phyloP scores from a whole-genome alignment of 2,797 vertebrate species.

The Hydrolagus colliei region DNA sequence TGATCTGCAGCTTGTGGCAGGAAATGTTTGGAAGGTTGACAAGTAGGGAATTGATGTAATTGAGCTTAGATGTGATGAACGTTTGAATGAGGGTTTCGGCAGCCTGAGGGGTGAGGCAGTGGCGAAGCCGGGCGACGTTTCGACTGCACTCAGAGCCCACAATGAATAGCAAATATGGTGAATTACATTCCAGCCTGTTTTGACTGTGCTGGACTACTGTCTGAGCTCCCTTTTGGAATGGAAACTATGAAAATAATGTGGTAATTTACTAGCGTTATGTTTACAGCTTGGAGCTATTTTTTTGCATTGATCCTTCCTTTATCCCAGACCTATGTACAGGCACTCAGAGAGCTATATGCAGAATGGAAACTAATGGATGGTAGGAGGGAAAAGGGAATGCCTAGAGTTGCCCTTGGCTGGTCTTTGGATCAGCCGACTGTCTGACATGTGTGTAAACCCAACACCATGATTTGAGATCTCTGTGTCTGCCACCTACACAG shows the following conservation, averaged over 20 bases:
- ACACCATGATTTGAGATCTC: too few relatives aligned
- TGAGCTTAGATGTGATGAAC: too few relatives aligned
- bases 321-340: background rate
- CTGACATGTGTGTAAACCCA: too few relatives aligned
- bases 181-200: background rate
- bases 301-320: background rate
- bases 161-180: background rate
- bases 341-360: background rate
- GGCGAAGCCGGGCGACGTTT: background rate
- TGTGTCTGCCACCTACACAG: too few relatives aligned
- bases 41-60: too few relatives aligned
- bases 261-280: background rate
- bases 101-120: too few relatives aligned
- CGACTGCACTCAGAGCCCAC: background rate
- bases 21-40: too few relatives aligned
- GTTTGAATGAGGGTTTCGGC: too few relatives aligned
- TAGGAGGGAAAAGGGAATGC: background rate
- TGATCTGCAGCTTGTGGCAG: too few relatives aligned
- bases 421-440: background rate
- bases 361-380: background rate
- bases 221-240: background rate
- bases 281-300: background rate
- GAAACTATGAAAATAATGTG: conserved; percentile 7
- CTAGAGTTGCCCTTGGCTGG: background rate
- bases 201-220: background rate